Evolutionary conservation across 37 sponge, comb jelly and placozoan species (phyloP).

Genomic region (Cladorhizidae sp.): DNA sequence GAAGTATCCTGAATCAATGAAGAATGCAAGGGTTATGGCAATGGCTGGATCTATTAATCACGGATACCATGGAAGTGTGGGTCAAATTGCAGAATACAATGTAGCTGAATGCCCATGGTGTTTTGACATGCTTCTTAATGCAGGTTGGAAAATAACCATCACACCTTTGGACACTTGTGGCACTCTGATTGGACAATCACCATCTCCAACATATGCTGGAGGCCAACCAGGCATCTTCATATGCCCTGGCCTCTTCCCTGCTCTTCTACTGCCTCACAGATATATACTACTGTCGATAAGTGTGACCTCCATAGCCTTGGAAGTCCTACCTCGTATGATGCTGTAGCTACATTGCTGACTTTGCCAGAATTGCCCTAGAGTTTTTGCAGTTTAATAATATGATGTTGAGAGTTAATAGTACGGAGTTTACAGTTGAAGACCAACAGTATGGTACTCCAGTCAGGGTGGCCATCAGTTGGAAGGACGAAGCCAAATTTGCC

Average conservation of each 20-base stretch:
- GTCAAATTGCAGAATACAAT: constrained; percentile 71
- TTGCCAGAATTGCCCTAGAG: background rate
- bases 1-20: constrained; percentile 48
- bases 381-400: constrained; percentile 6
- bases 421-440: constrained; percentile 34
- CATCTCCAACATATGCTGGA: background rate
- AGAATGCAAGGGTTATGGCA: constrained; percentile 48
- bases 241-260: constrained; percentile 3
- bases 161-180: constrained; percentile 82
- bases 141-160: constrained; percentile 60
- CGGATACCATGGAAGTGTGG: constrained; percentile 55
- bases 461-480: constrained; percentile 3
- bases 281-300: background rate
- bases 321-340: constrained; percentile 14
- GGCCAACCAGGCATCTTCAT: background rate
- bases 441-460: background rate
- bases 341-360: constrained; percentile 18
- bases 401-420: constrained; percentile 12
- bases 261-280: constrained; percentile 41
- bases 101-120: constrained; percentile 64
- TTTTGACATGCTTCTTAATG: constrained; percentile 33
- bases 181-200: background rate
- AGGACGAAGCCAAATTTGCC: too few relatives aligned
- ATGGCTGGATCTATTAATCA: constrained; percentile 75
- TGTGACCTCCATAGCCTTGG: background rate